Base-by-base conservation (phyloP, 2,888 invertebrate species). In the Sicus ferrugineus region DNA sequence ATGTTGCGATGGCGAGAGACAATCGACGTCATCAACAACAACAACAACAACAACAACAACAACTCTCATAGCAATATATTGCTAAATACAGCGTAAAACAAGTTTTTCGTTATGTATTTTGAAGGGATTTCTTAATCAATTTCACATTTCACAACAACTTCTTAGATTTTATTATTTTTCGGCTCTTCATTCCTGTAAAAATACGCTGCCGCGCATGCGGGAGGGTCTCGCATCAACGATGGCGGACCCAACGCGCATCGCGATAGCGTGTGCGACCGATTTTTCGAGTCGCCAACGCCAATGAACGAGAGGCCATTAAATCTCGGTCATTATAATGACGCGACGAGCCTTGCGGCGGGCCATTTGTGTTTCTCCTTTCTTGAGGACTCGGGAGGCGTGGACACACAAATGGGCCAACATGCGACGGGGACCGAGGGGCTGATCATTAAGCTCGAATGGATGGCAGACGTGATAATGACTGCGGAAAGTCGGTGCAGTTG, bases 301-400 rank as follows among this genome's bases (percentile, higher is more conserved):
- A 69, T 50, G 68, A 68, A 70, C 67, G 70, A 67, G n/a, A n/a
- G 56, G 56, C 68, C 68, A 70, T 70, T 67, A 67, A 70, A 70
- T 70, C 59, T 70, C 67, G 64, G 67, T 70, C 70, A 67, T 70
- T 70, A 68, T 46, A 64, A 59, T 42, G 62, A 67, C 26, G 63
- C 58, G 54, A 46, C 63, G 62, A 52, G 50, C 50, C 26, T 54
- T 54, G 54, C 26, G 28, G 54, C 54, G 28, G 50, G 48, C 48
- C n/a, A n/a, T n/a, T n/a, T n/a, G n/a, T n/a, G n/a, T n/a, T n/a
- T n/a, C n/a, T n/a, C n/a, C n/a, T n/a, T n/a, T n/a, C n/a, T n/a
- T n/a, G n/a, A n/a, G n/a, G n/a, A n/a, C n/a, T n/a, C n/a, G 19
- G 50, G 50, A 16, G 34, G 31, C 26, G 26, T 26, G 42, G 56